Percentiles rank a stretch among this genome's conserved stretches.
Evolutionary conservation across 2,797 vertebrate species (phyloP).

Genomic region (Halcyon chelicuti): DNA sequence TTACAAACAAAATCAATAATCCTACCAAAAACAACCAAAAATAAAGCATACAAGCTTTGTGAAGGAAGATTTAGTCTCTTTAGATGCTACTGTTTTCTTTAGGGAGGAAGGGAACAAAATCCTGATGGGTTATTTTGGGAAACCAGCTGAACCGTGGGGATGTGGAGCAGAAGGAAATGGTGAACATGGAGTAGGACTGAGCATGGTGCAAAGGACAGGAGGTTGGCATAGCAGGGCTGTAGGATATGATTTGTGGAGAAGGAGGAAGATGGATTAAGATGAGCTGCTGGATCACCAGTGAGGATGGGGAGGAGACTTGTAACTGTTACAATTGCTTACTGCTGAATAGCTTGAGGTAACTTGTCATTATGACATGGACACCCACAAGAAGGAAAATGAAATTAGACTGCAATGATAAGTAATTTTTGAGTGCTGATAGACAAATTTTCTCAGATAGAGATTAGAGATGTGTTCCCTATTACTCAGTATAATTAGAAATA

Average conservation of each 20-base stretch:
- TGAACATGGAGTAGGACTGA: not conserved
- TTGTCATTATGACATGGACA: not conserved
- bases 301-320: not conserved
- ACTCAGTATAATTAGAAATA: not conserved
- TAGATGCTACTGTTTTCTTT: not conserved
- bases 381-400: not conserved
- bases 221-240: not conserved
- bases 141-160: not conserved
- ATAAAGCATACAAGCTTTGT: not conserved
- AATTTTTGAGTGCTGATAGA: not conserved
- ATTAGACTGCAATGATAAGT: not conserved
- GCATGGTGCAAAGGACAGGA: not conserved
- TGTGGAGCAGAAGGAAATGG: not conserved
- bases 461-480: not conserved
- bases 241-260: not conserved
- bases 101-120: not conserved
- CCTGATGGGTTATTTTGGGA: not conserved
- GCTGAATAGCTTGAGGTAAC: not conserved
- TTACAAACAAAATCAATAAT: not conserved
- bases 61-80: not conserved
- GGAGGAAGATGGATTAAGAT: not conserved
- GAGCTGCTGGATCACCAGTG: not conserved
- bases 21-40: accelerated
- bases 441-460: not conserved
- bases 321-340: not conserved